These are phyloP conservation scores for Perdita meconis DNA, from an alignment of 2,888 invertebrate species.

Conservation along the genomic window DNA sequence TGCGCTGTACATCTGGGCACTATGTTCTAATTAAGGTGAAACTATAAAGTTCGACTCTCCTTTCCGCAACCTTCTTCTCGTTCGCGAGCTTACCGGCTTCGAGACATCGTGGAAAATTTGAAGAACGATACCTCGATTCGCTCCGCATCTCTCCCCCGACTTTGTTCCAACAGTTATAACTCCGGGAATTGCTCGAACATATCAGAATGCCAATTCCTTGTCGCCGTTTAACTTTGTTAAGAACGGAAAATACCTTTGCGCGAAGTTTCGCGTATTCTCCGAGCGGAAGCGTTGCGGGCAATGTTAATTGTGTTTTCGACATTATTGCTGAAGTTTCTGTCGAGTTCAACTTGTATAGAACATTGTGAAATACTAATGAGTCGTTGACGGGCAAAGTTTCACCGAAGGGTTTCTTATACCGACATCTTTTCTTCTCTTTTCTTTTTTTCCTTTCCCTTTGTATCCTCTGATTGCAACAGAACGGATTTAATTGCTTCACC, in stretches of 20 bases:
- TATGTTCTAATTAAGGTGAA: slow-evolving; percentile 68
- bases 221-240: slow-evolving; percentile 10
- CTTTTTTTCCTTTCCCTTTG: no score
- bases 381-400: slow-evolving; percentile 61
- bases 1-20: slow-evolving; percentile 38
- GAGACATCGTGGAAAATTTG: slow-evolving; percentile 2
- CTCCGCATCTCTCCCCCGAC: neutral
- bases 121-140: slow-evolving; percentile 4
- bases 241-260: slow-evolving; percentile 6
- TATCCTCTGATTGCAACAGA: neutral
- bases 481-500: neutral
- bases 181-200: neutral
- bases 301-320: slow-evolving; percentile 50
- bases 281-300: slow-evolving; percentile 29
- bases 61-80: neutral
- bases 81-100: neutral
- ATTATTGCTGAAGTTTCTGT: slow-evolving; percentile 58
- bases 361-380: slow-evolving; percentile 49
- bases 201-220: neutral
- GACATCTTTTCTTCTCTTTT: neutral
- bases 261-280: slow-evolving; percentile 14
- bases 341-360: slow-evolving; percentile 15
- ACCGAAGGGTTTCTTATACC: slow-evolving; percentile 20
- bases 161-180: no score
- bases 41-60: slow-evolving; percentile 59